A percentile compares a stretch with the other conserved stretches of the same genome.
Evolutionary conservation across 35 echinoderm and acorn worm genomes (phyloP).

Genomic region (Patiria miniata): DNA sequence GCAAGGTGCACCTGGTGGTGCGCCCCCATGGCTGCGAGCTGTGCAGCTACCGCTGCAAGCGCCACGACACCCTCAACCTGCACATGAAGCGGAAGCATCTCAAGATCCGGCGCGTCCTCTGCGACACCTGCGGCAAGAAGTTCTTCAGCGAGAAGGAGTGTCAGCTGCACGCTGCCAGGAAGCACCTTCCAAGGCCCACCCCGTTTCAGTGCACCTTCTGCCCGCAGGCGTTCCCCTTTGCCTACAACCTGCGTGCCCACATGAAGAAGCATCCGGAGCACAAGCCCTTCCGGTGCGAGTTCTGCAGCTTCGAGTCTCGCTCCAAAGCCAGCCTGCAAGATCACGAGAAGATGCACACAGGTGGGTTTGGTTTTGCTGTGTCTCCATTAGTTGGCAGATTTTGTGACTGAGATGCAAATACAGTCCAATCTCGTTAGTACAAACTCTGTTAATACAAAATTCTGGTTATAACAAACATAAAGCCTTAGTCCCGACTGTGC

Average conservation of each 20-base stretch:
- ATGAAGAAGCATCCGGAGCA: conserved; percentile 77
- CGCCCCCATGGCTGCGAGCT: conserved; percentile 69
- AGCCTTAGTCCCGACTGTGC: too few relatives aligned
- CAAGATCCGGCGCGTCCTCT: conserved; percentile 51
- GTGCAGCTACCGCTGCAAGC: conserved; percentile 66
- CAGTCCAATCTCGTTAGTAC: too few relatives aligned
- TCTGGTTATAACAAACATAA: too few relatives aligned
- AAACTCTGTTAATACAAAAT: too few relatives aligned
- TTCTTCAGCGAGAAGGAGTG: conserved; percentile 82
- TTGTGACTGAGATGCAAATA: conserved; percentile 17
- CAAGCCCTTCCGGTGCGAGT: conserved; percentile 71
- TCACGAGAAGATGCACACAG: conserved; percentile 72
- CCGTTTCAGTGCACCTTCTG: conserved; percentile 72
- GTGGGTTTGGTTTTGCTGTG: neutral
- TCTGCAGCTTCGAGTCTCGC: conserved; percentile 66
- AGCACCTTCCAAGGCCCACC: conserved; percentile 58
- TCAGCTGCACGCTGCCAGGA: conserved; percentile 39
- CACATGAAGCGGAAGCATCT: conserved; percentile 80
- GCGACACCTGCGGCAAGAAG: conserved; percentile 67
- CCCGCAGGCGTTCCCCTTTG: conserved; percentile 58
- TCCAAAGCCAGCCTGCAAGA: conserved; percentile 58
- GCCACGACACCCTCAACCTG: conserved; percentile 57
- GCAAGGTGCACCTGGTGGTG: conserved; percentile 62
- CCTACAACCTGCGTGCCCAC: conserved; percentile 72
- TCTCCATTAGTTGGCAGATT: neutral